Evolutionary conservation across 1,140 invertebrate genomes (phyloP).

Genomic region (Tyrophagus putrescentiae): DNA sequence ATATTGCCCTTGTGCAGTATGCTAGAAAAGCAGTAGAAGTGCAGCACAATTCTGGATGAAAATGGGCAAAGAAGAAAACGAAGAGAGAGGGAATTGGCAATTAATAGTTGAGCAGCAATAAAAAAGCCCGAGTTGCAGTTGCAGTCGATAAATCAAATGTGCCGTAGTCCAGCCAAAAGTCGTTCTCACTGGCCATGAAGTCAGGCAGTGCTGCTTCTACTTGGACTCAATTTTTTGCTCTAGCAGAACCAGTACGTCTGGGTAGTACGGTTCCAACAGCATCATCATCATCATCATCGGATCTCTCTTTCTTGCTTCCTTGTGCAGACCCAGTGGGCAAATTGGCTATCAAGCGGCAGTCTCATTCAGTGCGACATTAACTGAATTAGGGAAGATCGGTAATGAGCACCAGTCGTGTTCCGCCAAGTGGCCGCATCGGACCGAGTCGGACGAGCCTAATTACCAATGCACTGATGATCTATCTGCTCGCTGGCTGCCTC

Average conservation of each 20-base stretch:
- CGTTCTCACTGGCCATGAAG: too few species aligned
- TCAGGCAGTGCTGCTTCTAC: too few species aligned
- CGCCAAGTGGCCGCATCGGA: neutral
- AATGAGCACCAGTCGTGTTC: neutral
- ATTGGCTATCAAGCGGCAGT: slow-evolving; percentile 9
- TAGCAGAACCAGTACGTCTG: too few species aligned
- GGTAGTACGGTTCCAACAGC: too few species aligned
- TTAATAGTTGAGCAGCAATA: slow-evolving; percentile 6
- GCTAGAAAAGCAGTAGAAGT: neutral
- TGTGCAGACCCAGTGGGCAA: neutral
- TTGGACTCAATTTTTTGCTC: too few species aligned
- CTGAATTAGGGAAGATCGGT: neutral
- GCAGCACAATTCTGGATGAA: neutral
- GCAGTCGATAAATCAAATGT: too few species aligned
- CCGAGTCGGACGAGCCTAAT: slow-evolving; percentile 5
- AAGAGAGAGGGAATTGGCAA: slow-evolving; percentile 2
- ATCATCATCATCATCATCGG: too few species aligned
- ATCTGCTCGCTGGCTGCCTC: neutral
- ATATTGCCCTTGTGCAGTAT: neutral
- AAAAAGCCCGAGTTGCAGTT: neutral
- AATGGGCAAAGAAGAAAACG: neutral
- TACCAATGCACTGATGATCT: slow-evolving; percentile 8
- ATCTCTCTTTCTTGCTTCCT: neutral
- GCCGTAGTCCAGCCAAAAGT: too few species aligned
- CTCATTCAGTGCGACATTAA: neutral